Base-by-base conservation (phyloP, 2,888 invertebrate genomes). In the Exephanes ischioxanthus region DNA sequence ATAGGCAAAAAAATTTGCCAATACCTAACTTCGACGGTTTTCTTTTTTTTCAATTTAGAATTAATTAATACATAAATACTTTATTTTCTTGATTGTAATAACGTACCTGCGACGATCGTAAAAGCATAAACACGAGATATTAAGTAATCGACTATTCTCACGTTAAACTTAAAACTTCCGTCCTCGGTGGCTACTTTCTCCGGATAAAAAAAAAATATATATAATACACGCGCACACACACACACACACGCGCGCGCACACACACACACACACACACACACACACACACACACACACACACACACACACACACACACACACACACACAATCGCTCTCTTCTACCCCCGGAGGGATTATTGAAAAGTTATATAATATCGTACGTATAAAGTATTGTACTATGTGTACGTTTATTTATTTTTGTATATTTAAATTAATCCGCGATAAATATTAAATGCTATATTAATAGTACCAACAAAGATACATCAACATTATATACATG, bases 341-440 rank as follows among this genome's bases (percentile, higher is more conserved):
- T n/a, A 48, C n/a, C 48, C 58, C 26, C 48, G 76, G 72, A 77
- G 71, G 77, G 16, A 68, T 70, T 53, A 61, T 77, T 78, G 6
- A 61, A 71, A n/a, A 81, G 14, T 78, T 78, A 58, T 72, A 66
- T 53, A 55, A 63, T 33, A 63, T 63, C 63, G 30, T 67, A 37
- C 80, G 71, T 58, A 75, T 79, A 48, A 68, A 61, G 75, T 67
- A 76, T 75, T 71, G 37, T 48, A 51, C 48, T 48, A 53, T 67
- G 71, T 81, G 73, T 67, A 83, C 77, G 72, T 86, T 77, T 71
- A 83, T 83, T 83, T 83, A 86, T 86, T 86, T 86, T 86, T 86
- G 73, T 83, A 86, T 83, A 61, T 75, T 53, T 68, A 77, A 33
- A 55, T 73, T 76, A 76, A 77, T 77, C 72, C 61, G 58, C 77